Base-by-base conservation (phyloP, 1,140 invertebrate species). In the Drosophila asahinai region DNA sequence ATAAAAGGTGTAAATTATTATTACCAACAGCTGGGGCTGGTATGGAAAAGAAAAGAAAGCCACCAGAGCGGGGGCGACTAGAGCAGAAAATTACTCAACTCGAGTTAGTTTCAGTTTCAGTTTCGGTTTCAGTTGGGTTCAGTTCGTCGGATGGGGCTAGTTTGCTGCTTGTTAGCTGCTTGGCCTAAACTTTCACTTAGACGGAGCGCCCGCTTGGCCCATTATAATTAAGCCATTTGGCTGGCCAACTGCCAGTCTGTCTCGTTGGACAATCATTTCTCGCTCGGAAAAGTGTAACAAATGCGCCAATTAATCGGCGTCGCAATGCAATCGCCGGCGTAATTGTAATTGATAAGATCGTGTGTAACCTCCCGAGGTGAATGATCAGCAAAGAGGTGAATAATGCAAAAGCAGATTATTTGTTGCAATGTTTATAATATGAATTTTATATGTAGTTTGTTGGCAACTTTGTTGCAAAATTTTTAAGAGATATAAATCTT, bases 21-120 rank as follows among this genome's bases (percentile, higher is more conserved):
- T 83, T 80, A 80, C 80, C 38, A 57, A 55, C 75, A 47, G 60
- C 15, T 63, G 58, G 42, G 42, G 30, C 45, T 30, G 61, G 36
- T 17, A 30, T 55, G 52, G 40, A 83, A 83, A 83, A 80, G 81
- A 83, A 83, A 83, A 80, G 81, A 83, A 83, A 83, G 81, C 81
- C 52, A 40, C 65, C 47, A 36, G 33, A 8, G 72, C 49, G 71
- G 65, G 71, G 51, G 70, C 73, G 76, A 81, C 65, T 82, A 83
- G 80, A 79, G 78, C 74, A 86, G 71, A 86, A 84, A 84, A 84
- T 84, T 81, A 86, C 82, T 84, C 82, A 84, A 84, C 48, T 78
- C 74, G 27, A 73, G 66, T 82, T 68, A 42, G 49, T 67, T 60
- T 62, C 58, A 19, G 19, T 19, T 19, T 19, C 19, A 27, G 43